phyloP scores from a whole-genome alignment of 2,113 vertebrate genomes.

The Callopanchax toddi region DNA sequence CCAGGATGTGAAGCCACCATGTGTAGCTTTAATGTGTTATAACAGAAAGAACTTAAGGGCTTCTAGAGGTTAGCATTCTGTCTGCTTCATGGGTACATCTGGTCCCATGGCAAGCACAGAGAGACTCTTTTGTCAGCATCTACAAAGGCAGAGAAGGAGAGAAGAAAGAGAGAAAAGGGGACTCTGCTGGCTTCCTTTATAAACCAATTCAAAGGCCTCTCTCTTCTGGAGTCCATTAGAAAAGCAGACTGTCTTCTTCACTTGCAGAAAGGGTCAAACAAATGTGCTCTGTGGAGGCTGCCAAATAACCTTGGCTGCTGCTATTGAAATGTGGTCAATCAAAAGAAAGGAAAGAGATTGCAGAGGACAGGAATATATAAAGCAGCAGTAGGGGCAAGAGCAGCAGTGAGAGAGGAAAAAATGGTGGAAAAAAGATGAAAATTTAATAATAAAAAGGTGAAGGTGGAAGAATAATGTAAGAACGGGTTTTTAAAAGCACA shows the following conservation, averaged over 20 bases:
- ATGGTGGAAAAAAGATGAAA: too few species aligned
- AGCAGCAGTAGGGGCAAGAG: too few species aligned
- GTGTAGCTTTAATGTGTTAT: slow-evolving; percentile 33
- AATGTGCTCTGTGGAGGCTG: slow-evolving; percentile 64
- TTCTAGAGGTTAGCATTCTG: slow-evolving; percentile 57
- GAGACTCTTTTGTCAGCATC: slow-evolving; percentile 55
- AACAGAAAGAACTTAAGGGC: slow-evolving; percentile 39
- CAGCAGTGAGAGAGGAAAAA: too few species aligned
- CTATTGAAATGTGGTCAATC: slow-evolving; percentile 78
- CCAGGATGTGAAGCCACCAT: slow-evolving; percentile 35
- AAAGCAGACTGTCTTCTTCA: slow-evolving; percentile 67
- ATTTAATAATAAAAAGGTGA: too few species aligned
- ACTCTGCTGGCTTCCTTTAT: slow-evolving; percentile 61
- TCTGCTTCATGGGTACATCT: slow-evolving; percentile 58
- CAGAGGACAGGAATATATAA: too few species aligned
- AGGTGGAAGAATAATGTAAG: too few species aligned
- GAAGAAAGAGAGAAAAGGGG: slow-evolving; percentile 56
- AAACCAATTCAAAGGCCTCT: slow-evolving; percentile 62
- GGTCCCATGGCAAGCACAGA: slow-evolving; percentile 66
- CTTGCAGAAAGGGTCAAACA: slow-evolving; percentile 70
- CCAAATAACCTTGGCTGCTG: slow-evolving; percentile 78
- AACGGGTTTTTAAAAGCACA: too few species aligned
- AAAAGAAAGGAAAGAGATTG: slow-evolving; percentile 59
- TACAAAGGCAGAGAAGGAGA: slow-evolving; percentile 59
- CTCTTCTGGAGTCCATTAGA: slow-evolving; percentile 75